Base-by-base conservation (phyloP, 2,888 invertebrate genomes). In the Erebia ligea region DNA sequence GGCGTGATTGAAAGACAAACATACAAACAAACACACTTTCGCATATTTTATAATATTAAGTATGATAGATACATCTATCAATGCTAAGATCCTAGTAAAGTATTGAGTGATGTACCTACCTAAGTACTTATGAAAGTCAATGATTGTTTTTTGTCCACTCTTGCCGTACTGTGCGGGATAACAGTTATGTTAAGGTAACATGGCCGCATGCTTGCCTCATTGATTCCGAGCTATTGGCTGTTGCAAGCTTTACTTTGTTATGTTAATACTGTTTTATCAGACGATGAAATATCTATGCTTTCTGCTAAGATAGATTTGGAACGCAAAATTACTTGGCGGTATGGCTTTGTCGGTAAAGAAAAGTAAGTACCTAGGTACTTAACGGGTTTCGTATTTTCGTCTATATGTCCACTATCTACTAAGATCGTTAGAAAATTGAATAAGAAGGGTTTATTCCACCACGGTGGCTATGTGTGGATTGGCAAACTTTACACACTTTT, bases 101-200 rank as follows among this genome's bases (percentile, higher is more conserved):
- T 6, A 34, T 62, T 48, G 62, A 48, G 48, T 62, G 48, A 62
- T 48, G 56, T 15, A 19, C 15, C 1, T 48, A 48, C 6, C 6
- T n/a, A 50, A n/a, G n/a, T n/a, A n/a, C n/a, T 21, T 52, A 48
- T 62, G 48, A 62, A 62, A 62, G 62, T 62, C 62, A 8, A 54
- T 8, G 21, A 42, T 56, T 40, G 11, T 62, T 62, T 62, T 62
- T 62, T 54, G 19, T 19, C 9, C 17, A 54, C 54, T 54, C 0
- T 54, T 54, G 54, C 54, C 52, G 45, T 45, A 19, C 45, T 9
- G 45, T 56, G 48, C 56, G 56, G 34, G 62, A 71, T n/a, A n/a
- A 71, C 71, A 68, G 71, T 71, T 71, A 71, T 25, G 63, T 66
- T 71, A 68, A 62, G 68, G 68, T 58, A 71, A 68, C 68, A 48